Percentiles rank a stretch among this genome's conserved stretches.
phyloP scores from a whole-genome alignment of 2,888 invertebrate species.

The Cosmorhoe ocellata region DNA sequence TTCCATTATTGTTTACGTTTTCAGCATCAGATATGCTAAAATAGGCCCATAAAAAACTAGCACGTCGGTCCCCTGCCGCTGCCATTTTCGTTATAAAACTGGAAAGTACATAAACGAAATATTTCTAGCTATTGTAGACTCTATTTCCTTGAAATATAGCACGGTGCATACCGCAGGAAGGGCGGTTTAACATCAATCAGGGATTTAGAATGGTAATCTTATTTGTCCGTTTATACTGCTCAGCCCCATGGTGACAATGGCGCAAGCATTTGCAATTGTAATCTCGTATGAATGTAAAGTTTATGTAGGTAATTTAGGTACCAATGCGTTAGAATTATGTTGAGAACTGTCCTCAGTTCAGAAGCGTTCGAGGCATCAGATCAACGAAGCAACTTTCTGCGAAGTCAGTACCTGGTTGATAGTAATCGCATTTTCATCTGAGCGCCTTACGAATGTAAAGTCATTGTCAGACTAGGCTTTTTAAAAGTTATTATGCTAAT shows the following conservation, averaged over 20 bases:
- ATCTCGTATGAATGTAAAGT: conserved; percentile 24
- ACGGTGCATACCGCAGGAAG: conserved; percentile 48
- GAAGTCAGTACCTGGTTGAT: too few relatives aligned
- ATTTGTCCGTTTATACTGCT: conserved; percentile 52
- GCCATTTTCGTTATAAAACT: conserved; percentile 22
- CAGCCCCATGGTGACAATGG: conserved; percentile 21
- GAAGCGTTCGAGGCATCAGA: too few relatives aligned
- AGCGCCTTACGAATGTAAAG: too few relatives aligned
- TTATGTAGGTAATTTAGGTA: conserved; percentile 2
- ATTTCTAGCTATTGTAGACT: conserved; percentile 30
- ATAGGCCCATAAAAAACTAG: conserved; percentile 33
- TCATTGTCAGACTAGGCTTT: too few relatives aligned
- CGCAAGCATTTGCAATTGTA: conserved; percentile 40
- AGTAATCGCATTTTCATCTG: too few relatives aligned
- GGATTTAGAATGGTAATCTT: conserved; percentile 68
- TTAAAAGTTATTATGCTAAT: too few relatives aligned
- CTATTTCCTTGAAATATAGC: conserved; percentile 43
- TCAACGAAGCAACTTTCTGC: too few relatives aligned
- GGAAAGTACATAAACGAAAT: conserved; percentile 20
- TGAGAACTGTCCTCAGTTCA: background rate
- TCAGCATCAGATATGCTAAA: conserved; percentile 19
- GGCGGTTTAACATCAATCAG: conserved; percentile 67
- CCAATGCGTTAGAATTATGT: conserved; percentile 3
- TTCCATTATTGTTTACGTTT: conserved; percentile 10
- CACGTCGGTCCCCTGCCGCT: conserved; percentile 18